These are phyloP conservation scores for Parnassius apollo DNA, from an alignment of 2,888 invertebrate genomes.

Conservation along the genomic window DNA sequence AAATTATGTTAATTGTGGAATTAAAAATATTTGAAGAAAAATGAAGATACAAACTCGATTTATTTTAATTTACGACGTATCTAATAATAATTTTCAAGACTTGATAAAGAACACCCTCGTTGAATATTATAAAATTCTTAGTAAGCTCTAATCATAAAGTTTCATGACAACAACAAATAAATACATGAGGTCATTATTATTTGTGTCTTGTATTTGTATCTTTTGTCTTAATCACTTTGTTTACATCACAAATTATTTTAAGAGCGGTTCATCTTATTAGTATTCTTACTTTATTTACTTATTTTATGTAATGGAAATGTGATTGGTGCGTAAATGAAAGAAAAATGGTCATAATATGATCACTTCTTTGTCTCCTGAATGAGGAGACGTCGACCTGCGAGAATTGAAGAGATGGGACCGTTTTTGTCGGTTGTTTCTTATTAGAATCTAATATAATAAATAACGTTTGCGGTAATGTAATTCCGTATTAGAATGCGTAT, in stretches of 20 bases:
- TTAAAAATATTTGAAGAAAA: too few species aligned
- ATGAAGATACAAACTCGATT: too few species aligned
- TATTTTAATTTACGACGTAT: neutral
- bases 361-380: conserved; percentile 49
- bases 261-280: neutral
- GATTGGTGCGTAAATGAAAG: neutral
- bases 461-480: conserved; percentile 19
- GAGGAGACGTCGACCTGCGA: conserved; percentile 50
- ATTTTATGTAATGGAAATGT: neutral
- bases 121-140: neutral
- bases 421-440: conserved; percentile 47
- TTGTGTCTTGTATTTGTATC: neutral
- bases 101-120: neutral
- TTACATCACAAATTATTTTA: conserved; percentile 3
- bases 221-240: conserved; percentile 13
- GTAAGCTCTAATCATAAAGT: too few species aligned
- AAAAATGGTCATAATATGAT: conserved; percentile 40
- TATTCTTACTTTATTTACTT: neutral
- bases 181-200: conserved; percentile 1
- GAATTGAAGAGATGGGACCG: conserved; percentile 50
- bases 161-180: neutral
- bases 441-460: conserved; percentile 40
- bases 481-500: conserved; percentile 15
- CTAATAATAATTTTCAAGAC: neutral
- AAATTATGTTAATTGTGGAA: too few species aligned